Conservation (phyloP, 2,888 invertebrate genomes). For the Calameuta pallipes region DNA sequence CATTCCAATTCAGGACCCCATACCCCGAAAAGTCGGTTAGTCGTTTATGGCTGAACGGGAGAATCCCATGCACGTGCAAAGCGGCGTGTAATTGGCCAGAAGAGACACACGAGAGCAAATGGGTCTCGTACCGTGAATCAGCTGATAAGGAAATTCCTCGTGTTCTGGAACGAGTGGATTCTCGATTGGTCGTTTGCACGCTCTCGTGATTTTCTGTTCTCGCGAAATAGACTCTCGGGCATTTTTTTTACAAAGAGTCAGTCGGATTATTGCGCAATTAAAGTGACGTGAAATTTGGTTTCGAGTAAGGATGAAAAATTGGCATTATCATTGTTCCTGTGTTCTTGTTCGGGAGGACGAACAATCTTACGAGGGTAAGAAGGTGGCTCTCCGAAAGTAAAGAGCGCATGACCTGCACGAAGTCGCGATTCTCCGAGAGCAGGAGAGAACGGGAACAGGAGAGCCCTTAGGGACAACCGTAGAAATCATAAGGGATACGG, state of each 20-base stretch:
- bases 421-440: not conserved
- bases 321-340: too few species aligned
- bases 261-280: too few species aligned
- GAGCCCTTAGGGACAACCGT: not conserved
- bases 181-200: slow-evolving; percentile 1
- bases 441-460: not conserved
- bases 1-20: slow-evolving; percentile 10
- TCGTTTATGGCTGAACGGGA: slow-evolving; percentile 14
- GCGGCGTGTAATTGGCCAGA: slow-evolving; percentile 14
- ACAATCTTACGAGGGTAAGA: not conserved
- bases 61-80: slow-evolving; percentile 4
- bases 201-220: slow-evolving; percentile 8
- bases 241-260: too few species aligned
- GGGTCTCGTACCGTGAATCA: slow-evolving; percentile 2
- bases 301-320: too few species aligned
- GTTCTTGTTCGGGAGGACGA: not conserved
- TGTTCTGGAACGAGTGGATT: not conserved
- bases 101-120: slow-evolving; percentile 14
- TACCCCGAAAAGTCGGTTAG: slow-evolving; percentile 8
- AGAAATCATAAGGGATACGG: slow-evolving; percentile 30
- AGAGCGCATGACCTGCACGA: slow-evolving; percentile 5
- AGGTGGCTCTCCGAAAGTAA: not conserved
- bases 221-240: too few species aligned
- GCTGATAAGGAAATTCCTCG: not conserved
- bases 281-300: too few species aligned